Evolutionary conservation across 2,797 vertebrate species (phyloP).

Genomic region (Ispidina lecontei): DNA sequence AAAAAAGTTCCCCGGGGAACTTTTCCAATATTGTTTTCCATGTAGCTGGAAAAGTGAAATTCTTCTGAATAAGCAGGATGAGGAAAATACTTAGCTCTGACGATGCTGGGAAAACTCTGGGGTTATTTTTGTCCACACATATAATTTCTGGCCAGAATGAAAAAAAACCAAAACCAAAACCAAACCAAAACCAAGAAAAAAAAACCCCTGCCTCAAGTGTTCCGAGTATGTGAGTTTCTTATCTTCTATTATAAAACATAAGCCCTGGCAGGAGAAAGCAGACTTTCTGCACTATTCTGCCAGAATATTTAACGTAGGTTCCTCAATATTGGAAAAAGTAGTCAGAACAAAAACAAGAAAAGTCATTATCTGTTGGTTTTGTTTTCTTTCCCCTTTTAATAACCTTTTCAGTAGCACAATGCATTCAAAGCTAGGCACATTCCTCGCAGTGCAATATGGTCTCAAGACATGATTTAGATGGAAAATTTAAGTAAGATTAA

Average conservation of each 20-base stretch:
- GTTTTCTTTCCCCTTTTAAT: conserved; percentile 65
- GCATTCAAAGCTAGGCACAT: conserved; percentile 76
- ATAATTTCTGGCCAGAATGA: conserved; percentile 48
- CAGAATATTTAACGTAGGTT: conserved; percentile 61
- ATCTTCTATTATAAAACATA: conserved; percentile 35
- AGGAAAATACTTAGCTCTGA: conserved; percentile 35
- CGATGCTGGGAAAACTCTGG: conserved; percentile 32
- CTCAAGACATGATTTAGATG: conserved; percentile 83
- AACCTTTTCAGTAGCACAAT: conserved; percentile 84
- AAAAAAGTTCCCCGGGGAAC: conserved; percentile 18
- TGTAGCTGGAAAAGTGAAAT: conserved; percentile 49
- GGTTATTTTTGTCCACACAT: conserved; percentile 19
- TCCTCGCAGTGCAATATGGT: conserved; percentile 75
- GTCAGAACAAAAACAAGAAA: conserved; percentile 62
- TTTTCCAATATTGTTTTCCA: background rate
- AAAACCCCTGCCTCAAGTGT: background rate
- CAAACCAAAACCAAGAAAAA: background rate
- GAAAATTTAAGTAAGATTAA: conserved; percentile 95
- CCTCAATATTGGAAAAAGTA: conserved; percentile 66
- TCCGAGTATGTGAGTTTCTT: conserved; percentile 44
- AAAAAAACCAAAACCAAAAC: background rate
- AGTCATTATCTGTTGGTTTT: conserved; percentile 52
- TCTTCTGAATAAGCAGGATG: conserved; percentile 39
- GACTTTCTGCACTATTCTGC: conserved; percentile 50
- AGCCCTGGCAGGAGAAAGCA: background rate